Evolutionary conservation across 92 coral and sea anemone genomes (phyloP), one percentile per base, ranked within the genome.

Genomic region (Bergia puertoricense): DNA sequence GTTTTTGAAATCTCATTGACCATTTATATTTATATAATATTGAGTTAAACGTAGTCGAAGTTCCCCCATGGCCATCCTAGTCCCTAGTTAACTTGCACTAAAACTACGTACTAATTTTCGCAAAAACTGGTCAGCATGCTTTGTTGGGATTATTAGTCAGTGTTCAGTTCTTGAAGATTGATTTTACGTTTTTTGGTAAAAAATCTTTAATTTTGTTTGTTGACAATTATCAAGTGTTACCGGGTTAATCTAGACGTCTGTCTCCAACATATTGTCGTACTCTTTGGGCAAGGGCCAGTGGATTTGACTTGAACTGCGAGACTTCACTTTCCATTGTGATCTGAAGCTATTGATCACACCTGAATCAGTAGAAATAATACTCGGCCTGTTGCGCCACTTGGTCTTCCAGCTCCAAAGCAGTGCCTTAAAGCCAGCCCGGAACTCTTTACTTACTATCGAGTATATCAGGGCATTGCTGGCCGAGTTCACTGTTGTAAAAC

Each of bases 341-440:
- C 77, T 48, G 66, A 84, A 73, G 65, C 18, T 16, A 22, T 6
- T 71, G 51, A 48, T 36, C 15, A 13, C 30, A 36, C 20, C 57
- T 5, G 87, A 84, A 13, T 71, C 65, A 56, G 43, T 48, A 16
- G 87, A 69, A 69, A 69, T 30, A 5, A 84, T 9, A 69, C 66
- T 84, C 40, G 41, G 0, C 18, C 87, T 48, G 68, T 84, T 84
- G 2, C n/a, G 45, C 79, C 79, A 84, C 67, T 84, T 72, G 14
- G 78, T 71, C n/a, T 84, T 71, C 87, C 87, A 84, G 36, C 45
- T 50, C 87, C 69, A 45, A 73, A 84, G 87, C 56, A 84, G 77
- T 71, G 87, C 54, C 68, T 84, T 84, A 23, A 84, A 84, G 1
- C 79, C 87, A 39, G 67, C 77, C 23, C 87, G 54, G 44, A 84